Evolutionary conservation across 2,113 vertebrate species (phyloP).

Genomic region (Paratilapia polleni): DNA sequence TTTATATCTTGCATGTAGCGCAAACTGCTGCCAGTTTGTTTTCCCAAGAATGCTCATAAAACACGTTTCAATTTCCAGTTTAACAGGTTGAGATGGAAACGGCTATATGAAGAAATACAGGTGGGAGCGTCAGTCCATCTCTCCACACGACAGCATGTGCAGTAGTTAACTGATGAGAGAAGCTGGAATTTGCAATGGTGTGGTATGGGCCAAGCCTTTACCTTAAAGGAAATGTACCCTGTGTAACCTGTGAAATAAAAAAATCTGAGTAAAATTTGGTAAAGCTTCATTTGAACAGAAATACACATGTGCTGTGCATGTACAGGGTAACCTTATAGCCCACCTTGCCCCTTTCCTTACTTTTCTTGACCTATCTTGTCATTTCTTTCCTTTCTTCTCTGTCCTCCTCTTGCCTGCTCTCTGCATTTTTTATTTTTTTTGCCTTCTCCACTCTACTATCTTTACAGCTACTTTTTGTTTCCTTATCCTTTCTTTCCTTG

Average conservation of each 20-base stretch:
- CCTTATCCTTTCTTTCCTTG: background rate
- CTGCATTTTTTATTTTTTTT: background rate
- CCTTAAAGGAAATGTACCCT: background rate
- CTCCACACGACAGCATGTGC: background rate
- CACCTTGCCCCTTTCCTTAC: background rate
- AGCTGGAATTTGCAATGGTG: background rate
- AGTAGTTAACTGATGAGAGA: background rate
- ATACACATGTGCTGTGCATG: background rate
- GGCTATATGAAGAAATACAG: background rate
- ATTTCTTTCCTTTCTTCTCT: background rate
- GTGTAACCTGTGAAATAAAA: no score
- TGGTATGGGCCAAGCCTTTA: background rate
- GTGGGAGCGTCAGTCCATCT: background rate
- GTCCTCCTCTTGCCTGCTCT: background rate
- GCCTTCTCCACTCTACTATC: background rate
- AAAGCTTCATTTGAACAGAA: background rate
- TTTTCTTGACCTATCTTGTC: background rate
- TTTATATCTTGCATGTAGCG: conserved; percentile 16
- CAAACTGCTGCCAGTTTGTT: background rate
- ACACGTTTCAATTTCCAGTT: conserved; percentile 20
- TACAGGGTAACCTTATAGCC: background rate
- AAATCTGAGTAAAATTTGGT: background rate
- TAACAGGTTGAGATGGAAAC: conserved; percentile 26
- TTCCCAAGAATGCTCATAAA: conserved; percentile 19
- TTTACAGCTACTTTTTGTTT: background rate